Evolutionary conservation across 2,113 vertebrate species (phyloP).

Genomic region (Sterrhoptilus dennistouni): DNA sequence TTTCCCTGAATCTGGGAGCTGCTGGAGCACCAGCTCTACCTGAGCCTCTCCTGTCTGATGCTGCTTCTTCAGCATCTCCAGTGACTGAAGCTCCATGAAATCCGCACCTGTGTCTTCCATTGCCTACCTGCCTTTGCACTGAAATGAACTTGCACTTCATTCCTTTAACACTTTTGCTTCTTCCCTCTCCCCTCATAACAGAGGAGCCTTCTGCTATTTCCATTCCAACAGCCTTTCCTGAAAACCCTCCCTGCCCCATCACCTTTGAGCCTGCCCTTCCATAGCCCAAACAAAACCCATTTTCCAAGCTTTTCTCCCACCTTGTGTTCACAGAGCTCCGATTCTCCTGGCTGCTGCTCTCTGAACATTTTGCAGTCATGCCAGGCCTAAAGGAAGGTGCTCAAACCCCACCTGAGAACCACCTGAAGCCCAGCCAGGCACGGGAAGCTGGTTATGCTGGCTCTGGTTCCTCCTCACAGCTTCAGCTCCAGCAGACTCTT

Average conservation of each 20-base stretch:
- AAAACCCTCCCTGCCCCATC: neutral
- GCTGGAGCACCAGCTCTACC: neutral
- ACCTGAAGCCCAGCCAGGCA: neutral
- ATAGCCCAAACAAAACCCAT: fast-evolving
- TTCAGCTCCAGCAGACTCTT: neutral
- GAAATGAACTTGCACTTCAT: fast-evolving
- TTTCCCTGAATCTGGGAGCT: neutral
- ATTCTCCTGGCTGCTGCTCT: neutral
- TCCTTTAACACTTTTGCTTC: neutral
- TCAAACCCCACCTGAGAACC: neutral
- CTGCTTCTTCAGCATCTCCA: neutral
- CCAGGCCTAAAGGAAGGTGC: neutral
- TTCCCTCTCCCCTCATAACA: fast-evolving
- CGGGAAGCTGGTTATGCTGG: neutral
- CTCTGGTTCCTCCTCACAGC: neutral
- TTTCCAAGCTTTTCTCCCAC: neutral
- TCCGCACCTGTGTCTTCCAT: neutral
- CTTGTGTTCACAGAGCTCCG: fast-evolving
- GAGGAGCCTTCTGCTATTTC: neutral
- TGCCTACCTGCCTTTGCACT: neutral
- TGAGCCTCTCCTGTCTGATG: neutral
- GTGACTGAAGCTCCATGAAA: neutral
- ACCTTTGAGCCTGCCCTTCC: neutral
- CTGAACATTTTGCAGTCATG: neutral
- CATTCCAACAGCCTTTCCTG: neutral